Base-by-base conservation (phyloP, 1,140 invertebrate species). In the Radopholus similis region DNA sequence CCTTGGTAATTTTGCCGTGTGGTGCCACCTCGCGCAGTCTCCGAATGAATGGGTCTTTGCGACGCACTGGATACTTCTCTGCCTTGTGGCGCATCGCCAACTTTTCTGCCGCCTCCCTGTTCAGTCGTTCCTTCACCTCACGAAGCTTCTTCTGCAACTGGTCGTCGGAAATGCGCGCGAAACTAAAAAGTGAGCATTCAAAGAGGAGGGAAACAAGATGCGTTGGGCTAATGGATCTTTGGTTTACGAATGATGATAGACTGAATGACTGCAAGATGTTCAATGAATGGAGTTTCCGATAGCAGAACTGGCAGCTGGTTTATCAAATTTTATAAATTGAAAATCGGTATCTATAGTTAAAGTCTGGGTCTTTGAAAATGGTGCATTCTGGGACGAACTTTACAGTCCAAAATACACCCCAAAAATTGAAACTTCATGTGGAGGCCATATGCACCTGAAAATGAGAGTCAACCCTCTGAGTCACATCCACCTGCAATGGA, bases 121-220 rank as follows among this genome's bases (percentile, higher is more conserved):
- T 35, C 18, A 32, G 59, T 28, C n/a, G 9, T 23, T 26, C 18
- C 8, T 62, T 49, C 2, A 40, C 40, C n/a, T 62, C 49, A 3
- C 59, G 38, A 35, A 62, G n/a, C 34, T 49, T 62, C 49, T 62
- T 62, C 59, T 62, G 32, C 42, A 62, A 23, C 15, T n/a, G 8
- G 13, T 38, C 30, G 30, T 49, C 26, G 5, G 56, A 40, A 40
- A 40, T 59, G 8, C 47, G 47, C 8, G 9, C 47, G 5, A 6
- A 51, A 26, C 47, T 51, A 18, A 9, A 51, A 13, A 28, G 9
- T 26, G 23, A 26, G 3, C 6, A 4, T 47, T 47, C 2, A 47
- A 47, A 47, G 18, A 28, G 21, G 34, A 57, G 32, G 32, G 32
- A 57, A 18, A 38, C 15, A n/a, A 53, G 2, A 15, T 32, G 13